These are phyloP conservation scores for Heliconius hewitsoni DNA, from an alignment of 1,140 invertebrate genomes.

Conservation along the genomic window DNA sequence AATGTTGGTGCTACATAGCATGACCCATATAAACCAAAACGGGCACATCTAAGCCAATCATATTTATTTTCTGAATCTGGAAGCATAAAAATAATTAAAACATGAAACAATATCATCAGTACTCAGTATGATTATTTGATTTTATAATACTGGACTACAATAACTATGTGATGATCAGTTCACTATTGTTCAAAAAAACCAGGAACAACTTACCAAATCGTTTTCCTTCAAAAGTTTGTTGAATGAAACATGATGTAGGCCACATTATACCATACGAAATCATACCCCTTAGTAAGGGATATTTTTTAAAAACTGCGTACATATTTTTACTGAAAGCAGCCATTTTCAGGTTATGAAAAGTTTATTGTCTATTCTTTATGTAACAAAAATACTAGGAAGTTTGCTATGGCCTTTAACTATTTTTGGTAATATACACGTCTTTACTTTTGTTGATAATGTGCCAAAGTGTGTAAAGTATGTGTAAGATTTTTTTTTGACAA, in stretches of 20 bases:
- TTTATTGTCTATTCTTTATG: conserved; percentile 25
- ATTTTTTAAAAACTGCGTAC: conserved; percentile 57
- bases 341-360: conserved; percentile 42
- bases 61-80: conserved; percentile 56
- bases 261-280: conserved; percentile 72
- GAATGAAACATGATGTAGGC: conserved; percentile 74
- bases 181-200: background rate
- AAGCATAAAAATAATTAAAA: conserved; percentile 19
- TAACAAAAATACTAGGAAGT: conserved; percentile 27
- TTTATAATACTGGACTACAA: background rate
- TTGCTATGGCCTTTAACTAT: conserved; percentile 31
- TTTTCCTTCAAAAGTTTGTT: conserved; percentile 74
- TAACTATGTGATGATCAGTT: background rate
- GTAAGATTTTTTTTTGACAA: conserved; percentile 17
- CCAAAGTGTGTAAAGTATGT: conserved; percentile 29
- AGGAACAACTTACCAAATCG: conserved; percentile 55
- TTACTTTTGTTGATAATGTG: conserved; percentile 31
- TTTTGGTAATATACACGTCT: conserved; percentile 28
- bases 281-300: conserved; percentile 71
- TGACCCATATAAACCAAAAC: conserved; percentile 73
- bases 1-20: conserved; percentile 76
- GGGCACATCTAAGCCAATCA: conserved; percentile 70
- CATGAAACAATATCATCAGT: background rate
- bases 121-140: background rate
- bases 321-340: conserved; percentile 56